These are phyloP conservation scores for Kryptolebias marmoratus DNA, from an alignment of 2,113 vertebrate species.

Conservation along the genomic window DNA sequence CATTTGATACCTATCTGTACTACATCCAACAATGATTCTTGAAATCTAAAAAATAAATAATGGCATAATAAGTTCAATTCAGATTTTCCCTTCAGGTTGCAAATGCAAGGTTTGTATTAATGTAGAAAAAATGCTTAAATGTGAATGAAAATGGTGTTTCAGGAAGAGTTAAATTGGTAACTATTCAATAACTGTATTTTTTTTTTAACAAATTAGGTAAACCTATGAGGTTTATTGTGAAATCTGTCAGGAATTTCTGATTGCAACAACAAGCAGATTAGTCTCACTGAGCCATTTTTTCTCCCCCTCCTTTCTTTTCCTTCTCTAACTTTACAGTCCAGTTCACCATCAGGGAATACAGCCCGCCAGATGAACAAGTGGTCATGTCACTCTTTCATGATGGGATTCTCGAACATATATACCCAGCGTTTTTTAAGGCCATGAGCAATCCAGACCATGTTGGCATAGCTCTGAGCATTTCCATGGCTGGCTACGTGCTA, in stretches of 20 bases:
- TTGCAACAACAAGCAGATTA: constrained; percentile 64
- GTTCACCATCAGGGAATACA: constrained; percentile 70
- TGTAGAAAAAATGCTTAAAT: constrained; percentile 16
- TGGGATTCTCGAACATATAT: constrained; percentile 73
- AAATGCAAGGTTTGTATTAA: constrained; percentile 14
- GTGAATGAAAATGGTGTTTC: constrained; percentile 30
- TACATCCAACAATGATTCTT: constrained; percentile 6
- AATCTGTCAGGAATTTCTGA: constrained; percentile 65
- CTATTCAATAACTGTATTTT: background rate
- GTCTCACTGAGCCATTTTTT: constrained; percentile 33
- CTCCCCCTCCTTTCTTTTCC: constrained; percentile 11
- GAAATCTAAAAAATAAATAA: constrained; percentile 24
- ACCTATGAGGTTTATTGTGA: constrained; percentile 51
- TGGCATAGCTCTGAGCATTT: constrained; percentile 72
- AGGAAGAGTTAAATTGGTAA: constrained; percentile 26
- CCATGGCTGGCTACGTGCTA: constrained; percentile 74
- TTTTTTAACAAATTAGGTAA: constrained; percentile 46
- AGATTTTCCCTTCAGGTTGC: constrained; percentile 24
- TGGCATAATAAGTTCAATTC: constrained; percentile 32
- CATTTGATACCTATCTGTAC: constrained; percentile 32
- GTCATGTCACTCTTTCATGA: constrained; percentile 65
- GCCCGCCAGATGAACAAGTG: constrained; percentile 56
- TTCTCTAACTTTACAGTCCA: constrained; percentile 48
- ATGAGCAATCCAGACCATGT: constrained; percentile 75
- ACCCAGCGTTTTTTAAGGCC: constrained; percentile 78